phyloP scores from a whole-genome alignment of 1,140 invertebrate species.

The Drosophila nebulosa region DNA sequence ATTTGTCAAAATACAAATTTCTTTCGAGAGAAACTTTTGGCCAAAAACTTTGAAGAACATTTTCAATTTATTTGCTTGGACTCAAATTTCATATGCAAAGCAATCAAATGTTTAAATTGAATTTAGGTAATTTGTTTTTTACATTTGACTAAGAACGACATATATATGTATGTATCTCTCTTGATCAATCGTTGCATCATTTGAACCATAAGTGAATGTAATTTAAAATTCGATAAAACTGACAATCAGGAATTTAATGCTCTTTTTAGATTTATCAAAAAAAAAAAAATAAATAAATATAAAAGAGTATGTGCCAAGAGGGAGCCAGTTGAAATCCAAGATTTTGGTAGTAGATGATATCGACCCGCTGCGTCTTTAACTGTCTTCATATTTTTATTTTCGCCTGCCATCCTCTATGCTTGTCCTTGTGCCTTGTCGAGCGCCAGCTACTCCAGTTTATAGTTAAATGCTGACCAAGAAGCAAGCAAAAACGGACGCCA shows the following conservation, averaged over 20 bases:
- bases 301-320: background rate
- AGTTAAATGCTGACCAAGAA: background rate
- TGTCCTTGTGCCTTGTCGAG: too few relatives aligned
- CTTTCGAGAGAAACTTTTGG: background rate
- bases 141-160: background rate
- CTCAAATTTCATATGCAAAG: background rate
- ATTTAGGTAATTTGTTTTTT: background rate
- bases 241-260: too few relatives aligned
- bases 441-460: background rate
- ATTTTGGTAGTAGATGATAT: background rate
- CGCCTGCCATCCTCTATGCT: background rate
- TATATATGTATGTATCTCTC: too few relatives aligned
- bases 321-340: background rate
- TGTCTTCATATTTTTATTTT: background rate
- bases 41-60: background rate
- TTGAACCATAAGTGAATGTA: background rate
- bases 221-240: background rate
- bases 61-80: background rate
- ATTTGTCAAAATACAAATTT: background rate
- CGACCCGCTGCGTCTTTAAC: background rate
- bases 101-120: background rate
- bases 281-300: too few relatives aligned
- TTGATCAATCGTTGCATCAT: too few relatives aligned
- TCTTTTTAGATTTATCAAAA: background rate
- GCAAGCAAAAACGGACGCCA: background rate